Conservation (phyloP, 2,113 vertebrate species). For the Istiophorus platypterus region DNA sequence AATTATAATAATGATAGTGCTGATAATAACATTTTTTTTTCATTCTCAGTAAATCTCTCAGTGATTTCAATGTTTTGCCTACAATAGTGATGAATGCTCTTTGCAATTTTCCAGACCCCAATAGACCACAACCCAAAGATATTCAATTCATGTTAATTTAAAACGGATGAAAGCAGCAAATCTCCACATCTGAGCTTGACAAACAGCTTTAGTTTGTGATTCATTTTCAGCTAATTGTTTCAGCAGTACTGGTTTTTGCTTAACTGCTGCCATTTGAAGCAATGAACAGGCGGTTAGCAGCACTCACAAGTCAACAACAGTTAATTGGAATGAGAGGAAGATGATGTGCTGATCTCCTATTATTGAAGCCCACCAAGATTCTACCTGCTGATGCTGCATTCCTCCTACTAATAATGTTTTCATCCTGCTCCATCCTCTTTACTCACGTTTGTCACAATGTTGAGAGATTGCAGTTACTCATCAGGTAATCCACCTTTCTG, state of each 20-base stretch:
- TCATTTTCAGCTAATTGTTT: not conserved
- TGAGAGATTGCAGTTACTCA: conserved; percentile 16
- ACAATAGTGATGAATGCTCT: not conserved
- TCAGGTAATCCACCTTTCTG: conserved; percentile 20
- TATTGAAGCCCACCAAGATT: not conserved
- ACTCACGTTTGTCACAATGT: conserved; percentile 26
- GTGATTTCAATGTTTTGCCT: not conserved
- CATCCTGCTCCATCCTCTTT: not conserved
- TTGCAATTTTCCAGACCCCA: not conserved
- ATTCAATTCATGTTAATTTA: not conserved
- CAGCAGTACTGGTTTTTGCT: not conserved
- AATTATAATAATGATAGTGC: not conserved
- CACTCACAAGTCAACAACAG: conserved; percentile 5
- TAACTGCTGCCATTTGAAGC: not conserved
- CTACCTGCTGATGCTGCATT: conserved; percentile 28
- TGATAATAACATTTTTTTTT: not conserved
- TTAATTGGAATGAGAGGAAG: conserved; percentile 5
- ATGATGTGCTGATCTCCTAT: conserved; percentile 5
- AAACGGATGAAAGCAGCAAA: not conserved
- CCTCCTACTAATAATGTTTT: conserved; percentile 7
- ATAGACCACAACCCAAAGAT: not conserved
- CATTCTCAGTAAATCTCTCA: not conserved
- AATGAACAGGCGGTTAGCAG: not conserved
- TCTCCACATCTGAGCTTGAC: not conserved
- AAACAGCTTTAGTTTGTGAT: not conserved